Evolutionary conservation across 2,797 vertebrate species (phyloP).

Genomic region (Pangasius mekongensis): DNA sequence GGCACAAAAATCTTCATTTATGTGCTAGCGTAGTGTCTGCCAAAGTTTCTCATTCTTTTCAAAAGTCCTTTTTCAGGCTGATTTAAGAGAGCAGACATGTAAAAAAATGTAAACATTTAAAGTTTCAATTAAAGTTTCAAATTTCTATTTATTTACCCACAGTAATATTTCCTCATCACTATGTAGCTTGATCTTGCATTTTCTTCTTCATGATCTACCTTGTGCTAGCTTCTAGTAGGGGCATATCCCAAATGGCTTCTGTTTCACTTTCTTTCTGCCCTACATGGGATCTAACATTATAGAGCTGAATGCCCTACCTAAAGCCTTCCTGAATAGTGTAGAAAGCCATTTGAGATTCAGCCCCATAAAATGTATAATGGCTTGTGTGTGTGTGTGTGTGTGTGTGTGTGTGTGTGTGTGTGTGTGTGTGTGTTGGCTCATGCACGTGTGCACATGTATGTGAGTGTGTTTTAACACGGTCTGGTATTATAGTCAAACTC

Average conservation of each 20-base stretch:
- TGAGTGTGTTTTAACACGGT: background rate
- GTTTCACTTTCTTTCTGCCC: conserved; percentile 2
- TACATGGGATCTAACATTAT: conserved; percentile 6
- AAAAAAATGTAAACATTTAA: background rate
- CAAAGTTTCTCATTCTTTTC: background rate
- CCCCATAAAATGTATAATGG: background rate
- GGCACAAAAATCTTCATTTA: background rate
- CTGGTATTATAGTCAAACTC: background rate
- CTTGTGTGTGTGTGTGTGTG: background rate
- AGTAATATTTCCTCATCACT: background rate
- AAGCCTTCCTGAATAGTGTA: background rate
- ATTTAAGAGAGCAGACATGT: background rate
- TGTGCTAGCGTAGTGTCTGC: background rate
- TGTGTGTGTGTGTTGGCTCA: background rate
- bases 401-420: background rate
- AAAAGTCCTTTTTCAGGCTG: background rate
- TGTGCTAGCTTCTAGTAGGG: conserved; percentile 1
- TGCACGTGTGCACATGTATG: no score
- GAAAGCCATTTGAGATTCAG: background rate
- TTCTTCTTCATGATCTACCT: background rate
- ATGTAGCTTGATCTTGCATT: background rate
- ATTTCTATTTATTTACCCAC: background rate
- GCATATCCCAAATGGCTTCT: background rate
- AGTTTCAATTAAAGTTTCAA: background rate
- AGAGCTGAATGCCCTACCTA: background rate